Base-by-base conservation (phyloP, 2,888 invertebrate species). In the Halictus ligatus region DNA sequence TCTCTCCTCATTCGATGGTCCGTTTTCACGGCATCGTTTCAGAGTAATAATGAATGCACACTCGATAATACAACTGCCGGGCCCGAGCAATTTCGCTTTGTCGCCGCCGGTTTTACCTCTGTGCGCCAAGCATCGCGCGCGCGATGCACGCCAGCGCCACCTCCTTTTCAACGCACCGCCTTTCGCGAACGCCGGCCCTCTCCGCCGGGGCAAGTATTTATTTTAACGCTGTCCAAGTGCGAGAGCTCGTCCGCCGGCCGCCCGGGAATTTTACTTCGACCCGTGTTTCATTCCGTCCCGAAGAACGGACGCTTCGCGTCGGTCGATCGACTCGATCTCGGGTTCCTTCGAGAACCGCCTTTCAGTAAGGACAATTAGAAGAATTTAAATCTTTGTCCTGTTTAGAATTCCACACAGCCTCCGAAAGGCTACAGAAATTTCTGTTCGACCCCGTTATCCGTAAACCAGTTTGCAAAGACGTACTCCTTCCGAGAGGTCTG, bases 1-100 rank as follows among this genome's bases (percentile, higher is more conserved):
- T 64, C 29, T 29, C 73, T 83, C 83, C 86, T 89, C 84, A 76
- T 89, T 90, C 84, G 89, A 89, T 83, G 88, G 81, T 89, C 83
- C 88, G 83, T 86, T 60, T 79, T 64, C 85, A 58, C 75, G 73
- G 72, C 79, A 67, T 83, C 77, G 78, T 78, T 81, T 50, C 73
- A 48, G 81, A 29, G 78, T 83, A 87, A 86, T 86, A 86, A 87
- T 82, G 86, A 82, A 78, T 79, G 83, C 82, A 71, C 75, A 48
- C 80, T 79, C 86, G 81, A 82, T 79, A 76, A 72, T 76, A 76
- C 78, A 75, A 85, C 85, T 75, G 81, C 78, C 46, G 76, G n/a
- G 46, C 54, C 60, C n/a, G 69, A 54, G 35, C 81, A 72, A 75
- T 86, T 79, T 78, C 75, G 50, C 75, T 48, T 64, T 40, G 58